Conservation (phyloP, 2,113 vertebrate species). For the Zeus faber region DNA sequence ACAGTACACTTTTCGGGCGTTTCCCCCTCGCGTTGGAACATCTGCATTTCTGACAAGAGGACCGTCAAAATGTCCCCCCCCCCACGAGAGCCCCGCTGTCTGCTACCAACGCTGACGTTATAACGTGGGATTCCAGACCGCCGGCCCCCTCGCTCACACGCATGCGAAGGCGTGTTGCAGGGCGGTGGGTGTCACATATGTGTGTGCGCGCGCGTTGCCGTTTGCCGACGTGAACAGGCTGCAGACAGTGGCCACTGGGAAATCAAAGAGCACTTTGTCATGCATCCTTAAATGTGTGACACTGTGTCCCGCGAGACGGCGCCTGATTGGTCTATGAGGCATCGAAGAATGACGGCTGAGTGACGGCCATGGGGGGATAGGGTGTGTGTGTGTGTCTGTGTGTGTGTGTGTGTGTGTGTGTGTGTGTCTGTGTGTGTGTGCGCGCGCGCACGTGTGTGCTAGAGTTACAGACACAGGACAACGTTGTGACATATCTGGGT, state of each 20-base stretch:
- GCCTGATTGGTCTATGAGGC: conserved; percentile 78
- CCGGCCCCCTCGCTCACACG: too few relatives aligned
- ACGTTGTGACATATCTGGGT: conserved; percentile 68
- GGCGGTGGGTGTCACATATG: conserved; percentile 16
- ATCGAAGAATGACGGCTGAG: conserved; percentile 71
- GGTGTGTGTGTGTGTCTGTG: conserved; percentile 30
- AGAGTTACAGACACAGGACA: conserved; percentile 69
- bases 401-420: conserved; percentile 14
- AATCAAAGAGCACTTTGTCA: conserved; percentile 82
- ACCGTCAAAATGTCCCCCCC: too few relatives aligned
- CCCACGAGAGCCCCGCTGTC: too few relatives aligned
- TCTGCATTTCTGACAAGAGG: too few relatives aligned
- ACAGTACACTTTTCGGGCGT: too few relatives aligned
- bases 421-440: conserved; percentile 30
- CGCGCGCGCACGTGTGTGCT: conserved; percentile 32
- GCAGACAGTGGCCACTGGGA: conserved; percentile 77
- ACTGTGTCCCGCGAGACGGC: conserved; percentile 71
- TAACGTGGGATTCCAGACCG: too few relatives aligned
- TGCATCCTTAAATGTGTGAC: conserved; percentile 82
- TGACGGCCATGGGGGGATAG: conserved; percentile 69
- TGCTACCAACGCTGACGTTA: too few relatives aligned
- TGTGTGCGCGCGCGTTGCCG: conserved; percentile 30
- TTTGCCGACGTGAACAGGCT: conserved; percentile 52
- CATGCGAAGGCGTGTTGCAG: conserved; percentile 43
- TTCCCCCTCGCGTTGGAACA: too few relatives aligned